Evolutionary conservation across 1,140 invertebrate species (phyloP).

Genomic region (Orius insidiosus): DNA sequence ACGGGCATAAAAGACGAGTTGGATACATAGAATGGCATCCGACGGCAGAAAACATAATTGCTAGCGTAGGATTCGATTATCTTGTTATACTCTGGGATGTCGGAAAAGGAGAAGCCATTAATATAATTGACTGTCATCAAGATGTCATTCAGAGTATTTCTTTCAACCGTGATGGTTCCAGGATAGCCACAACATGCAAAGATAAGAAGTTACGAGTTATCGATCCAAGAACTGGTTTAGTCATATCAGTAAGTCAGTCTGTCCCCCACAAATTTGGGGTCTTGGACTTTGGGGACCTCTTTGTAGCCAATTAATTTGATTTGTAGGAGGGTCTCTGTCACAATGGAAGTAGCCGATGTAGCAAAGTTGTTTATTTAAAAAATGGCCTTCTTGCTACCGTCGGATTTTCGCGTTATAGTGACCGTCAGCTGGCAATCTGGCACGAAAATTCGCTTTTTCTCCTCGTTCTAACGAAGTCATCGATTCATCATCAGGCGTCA

Average conservation of each 20-base stretch:
- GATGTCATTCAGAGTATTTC: constrained; percentile 84
- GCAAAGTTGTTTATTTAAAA: constrained; percentile 77
- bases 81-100: constrained; percentile 81
- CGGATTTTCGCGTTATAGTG: constrained; percentile 77
- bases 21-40: constrained; percentile 90
- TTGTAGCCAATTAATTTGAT: too few species aligned
- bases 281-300: too few species aligned
- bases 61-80: constrained; percentile 74
- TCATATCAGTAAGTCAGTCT: constrained; percentile 61
- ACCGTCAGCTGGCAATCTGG: constrained; percentile 79
- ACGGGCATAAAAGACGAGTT: constrained; percentile 71
- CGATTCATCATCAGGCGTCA: constrained; percentile 79
- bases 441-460: constrained; percentile 55
- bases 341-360: constrained; percentile 58
- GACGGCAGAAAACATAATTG: constrained; percentile 75
- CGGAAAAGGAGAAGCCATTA: constrained; percentile 63
- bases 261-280: too few species aligned
- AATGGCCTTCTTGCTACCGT: constrained; percentile 64
- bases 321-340: constrained; percentile 66
- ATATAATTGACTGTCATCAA: constrained; percentile 70
- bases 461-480: constrained; percentile 68
- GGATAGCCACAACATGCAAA: constrained; percentile 83
- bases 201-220: constrained; percentile 81
- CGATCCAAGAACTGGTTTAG: constrained; percentile 64
- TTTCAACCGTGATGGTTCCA: constrained; percentile 77